A percentile compares a stretch with the other conserved stretches of the same genome.
Evolutionary conservation across 2,113 vertebrate genomes (phyloP).

Genomic region (Chlorodrepanis virens): DNA sequence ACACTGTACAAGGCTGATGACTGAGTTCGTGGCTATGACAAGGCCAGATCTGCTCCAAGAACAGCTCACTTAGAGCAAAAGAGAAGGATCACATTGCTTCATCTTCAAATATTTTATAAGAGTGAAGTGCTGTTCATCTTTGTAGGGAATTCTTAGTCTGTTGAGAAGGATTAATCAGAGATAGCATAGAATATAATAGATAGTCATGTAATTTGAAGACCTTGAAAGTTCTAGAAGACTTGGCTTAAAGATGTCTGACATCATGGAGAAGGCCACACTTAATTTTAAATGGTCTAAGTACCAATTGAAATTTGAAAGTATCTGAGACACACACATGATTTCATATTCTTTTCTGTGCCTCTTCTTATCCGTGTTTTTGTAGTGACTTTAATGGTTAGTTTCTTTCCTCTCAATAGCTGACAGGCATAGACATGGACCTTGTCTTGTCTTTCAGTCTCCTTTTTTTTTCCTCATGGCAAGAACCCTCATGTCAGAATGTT

Average conservation of each 20-base stretch:
- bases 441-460: neutral
- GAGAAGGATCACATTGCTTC: neutral
- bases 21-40: neutral
- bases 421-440: neutral
- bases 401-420: neutral
- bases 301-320: neutral
- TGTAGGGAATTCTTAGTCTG: neutral
- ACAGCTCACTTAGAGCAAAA: neutral
- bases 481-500: neutral
- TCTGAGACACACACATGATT: neutral
- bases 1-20: neutral
- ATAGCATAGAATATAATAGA: neutral
- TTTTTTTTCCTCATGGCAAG: neutral
- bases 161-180: neutral
- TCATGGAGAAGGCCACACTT: neutral
- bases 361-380: neutral
- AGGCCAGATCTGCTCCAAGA: neutral
- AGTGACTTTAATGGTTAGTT: neutral
- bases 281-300: neutral
- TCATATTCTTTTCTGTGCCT: neutral
- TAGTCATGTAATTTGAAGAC: neutral
- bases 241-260: neutral
- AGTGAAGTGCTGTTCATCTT: neutral
- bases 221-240: neutral
- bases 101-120: neutral